phyloP scores from a whole-genome alignment of 2,113 vertebrate species.

The Caloenas nicobarica region DNA sequence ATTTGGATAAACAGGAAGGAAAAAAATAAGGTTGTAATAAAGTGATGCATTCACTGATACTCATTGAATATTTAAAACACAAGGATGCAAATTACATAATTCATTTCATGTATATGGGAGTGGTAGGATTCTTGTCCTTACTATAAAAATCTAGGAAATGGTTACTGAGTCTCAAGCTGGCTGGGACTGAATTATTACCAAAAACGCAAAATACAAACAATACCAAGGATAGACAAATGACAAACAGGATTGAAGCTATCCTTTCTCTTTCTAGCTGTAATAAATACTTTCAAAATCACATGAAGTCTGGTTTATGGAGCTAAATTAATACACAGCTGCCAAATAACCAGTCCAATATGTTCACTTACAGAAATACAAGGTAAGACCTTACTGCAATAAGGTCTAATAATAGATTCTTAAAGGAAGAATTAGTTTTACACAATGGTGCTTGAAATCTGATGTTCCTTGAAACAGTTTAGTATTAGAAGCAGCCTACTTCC shows the following conservation, averaged over 20 bases:
- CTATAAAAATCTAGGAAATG: background rate
- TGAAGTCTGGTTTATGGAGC: background rate
- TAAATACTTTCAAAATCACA: background rate
- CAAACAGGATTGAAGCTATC: background rate
- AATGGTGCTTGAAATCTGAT: background rate
- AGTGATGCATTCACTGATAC: background rate
- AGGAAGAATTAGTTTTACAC: background rate
- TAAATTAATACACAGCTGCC: background rate
- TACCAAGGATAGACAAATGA: background rate
- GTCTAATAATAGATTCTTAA: background rate
- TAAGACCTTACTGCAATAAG: background rate
- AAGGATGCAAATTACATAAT: background rate
- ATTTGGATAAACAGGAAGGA: background rate
- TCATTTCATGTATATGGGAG: background rate
- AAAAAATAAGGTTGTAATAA: background rate
- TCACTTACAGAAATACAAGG: background rate
- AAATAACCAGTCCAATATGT: background rate
- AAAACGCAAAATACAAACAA: background rate
- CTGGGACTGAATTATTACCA: background rate
- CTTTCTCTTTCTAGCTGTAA: background rate
- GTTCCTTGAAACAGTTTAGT: background rate
- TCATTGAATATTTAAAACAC: background rate
- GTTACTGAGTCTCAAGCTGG: background rate
- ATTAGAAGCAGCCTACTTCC: background rate
- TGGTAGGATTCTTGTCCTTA: background rate